Evolutionary conservation across 2,888 invertebrate genomes (phyloP).

Genomic region (Phyllotreta striolata): DNA sequence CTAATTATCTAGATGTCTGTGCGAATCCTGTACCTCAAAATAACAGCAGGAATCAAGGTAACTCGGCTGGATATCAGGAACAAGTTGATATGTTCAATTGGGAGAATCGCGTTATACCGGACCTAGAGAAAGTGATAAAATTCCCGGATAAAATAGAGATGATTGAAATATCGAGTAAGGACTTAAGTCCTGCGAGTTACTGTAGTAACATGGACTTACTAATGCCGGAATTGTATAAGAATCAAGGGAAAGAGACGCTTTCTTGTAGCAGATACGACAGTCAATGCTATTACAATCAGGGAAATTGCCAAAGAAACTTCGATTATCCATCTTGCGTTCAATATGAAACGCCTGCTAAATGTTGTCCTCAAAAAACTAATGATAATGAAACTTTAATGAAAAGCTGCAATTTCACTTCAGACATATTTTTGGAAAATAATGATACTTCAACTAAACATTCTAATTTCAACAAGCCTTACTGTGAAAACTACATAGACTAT

Average conservation of each 20-base stretch:
- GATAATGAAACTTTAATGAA: conserved; percentile 39
- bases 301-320: conserved; percentile 49
- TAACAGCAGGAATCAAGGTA: conserved; percentile 26
- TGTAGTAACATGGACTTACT: conserved; percentile 52
- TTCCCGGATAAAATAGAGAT: conserved; percentile 54
- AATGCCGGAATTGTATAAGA: conserved; percentile 52
- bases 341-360: conserved; percentile 46
- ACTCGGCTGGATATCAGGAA: conserved; percentile 22
- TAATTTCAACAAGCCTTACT: conserved; percentile 23
- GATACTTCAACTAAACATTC: conserved; percentile 27
- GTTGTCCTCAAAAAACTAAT: conserved; percentile 49
- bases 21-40: conserved; percentile 26
- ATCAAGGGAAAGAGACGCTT: conserved; percentile 44
- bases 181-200: conserved; percentile 56
- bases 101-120: conserved; percentile 37
- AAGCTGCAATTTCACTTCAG: conserved; percentile 40
- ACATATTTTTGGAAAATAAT: conserved; percentile 33
- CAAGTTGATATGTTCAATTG: conserved; percentile 33
- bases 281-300: conserved; percentile 46
- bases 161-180: conserved; percentile 55
- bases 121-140: conserved; percentile 44
- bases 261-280: conserved; percentile 46
- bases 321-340: conserved; percentile 56
- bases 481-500: conserved; percentile 32
- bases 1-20: conserved; percentile 34